Evolutionary conservation across 2,797 vertebrate genomes (phyloP), one percentile per base, ranked within the genome.

Genomic region (Glyptemys insculpta): DNA sequence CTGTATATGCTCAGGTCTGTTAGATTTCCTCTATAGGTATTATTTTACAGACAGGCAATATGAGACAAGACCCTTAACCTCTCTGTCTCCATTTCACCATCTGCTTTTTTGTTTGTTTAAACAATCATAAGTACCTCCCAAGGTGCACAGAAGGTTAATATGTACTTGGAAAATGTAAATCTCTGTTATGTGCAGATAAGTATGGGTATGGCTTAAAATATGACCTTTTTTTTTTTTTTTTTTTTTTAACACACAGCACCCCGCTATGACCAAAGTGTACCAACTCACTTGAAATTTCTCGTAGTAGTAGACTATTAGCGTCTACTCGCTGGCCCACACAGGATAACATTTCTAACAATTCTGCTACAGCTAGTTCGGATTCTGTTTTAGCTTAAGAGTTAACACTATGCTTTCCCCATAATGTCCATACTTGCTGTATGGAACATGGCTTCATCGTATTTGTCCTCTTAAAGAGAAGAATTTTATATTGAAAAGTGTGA

Each of bases 111-210:
- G 3, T 31, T 62, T 15, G 14, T 7, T 81, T 94, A 72, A 85
- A 91, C 62, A 31, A 3, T 81, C 79, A 49, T 6, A 57, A 16
- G 8, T 92, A 41, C 34, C 25, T 68, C 86, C 14, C 79, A 59
- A 86, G n/a, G 15, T 91, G 10, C 54, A 76, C 54, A 49, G 44
- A 86, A 82, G 1, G 9, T 37, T 19, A 62, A 50, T 90, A 34
- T 85, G 79, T 78, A 53, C n/a, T n/a, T 62, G 72, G 82, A 92
- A 86, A 6, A 6, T 85, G 5, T 31, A 56, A 87, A 52, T 87
- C 1, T 0, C 76, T 84, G 44, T 15, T 53, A 19, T 8, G 52
- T 53, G 2, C 23, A 78, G 83, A 92, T 1, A 6, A 56, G 21
- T 49, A 47, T 47, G 11, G 19, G 34, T 25, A 50, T 87, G 81